These are phyloP conservation scores for Cartodere bifasciata DNA, from an alignment of 2,888 invertebrate genomes.

Conservation along the genomic window DNA sequence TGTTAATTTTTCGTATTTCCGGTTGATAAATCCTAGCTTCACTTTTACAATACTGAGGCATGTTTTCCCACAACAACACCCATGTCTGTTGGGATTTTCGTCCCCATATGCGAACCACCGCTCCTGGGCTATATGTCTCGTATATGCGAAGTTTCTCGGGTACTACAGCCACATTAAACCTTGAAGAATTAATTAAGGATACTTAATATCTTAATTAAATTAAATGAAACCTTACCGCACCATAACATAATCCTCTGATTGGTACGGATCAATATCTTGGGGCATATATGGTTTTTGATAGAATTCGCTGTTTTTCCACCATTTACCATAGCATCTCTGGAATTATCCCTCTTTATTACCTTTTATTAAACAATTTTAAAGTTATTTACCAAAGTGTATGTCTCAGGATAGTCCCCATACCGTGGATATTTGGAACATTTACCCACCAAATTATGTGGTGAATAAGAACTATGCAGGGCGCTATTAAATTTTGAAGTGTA, in stretches of 20 bases:
- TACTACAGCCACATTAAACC: constrained; percentile 53
- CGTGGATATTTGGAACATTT: constrained; percentile 74
- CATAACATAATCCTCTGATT: constrained; percentile 64
- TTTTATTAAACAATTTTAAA: constrained; percentile 4
- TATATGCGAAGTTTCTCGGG: constrained; percentile 61
- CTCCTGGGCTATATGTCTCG: constrained; percentile 80
- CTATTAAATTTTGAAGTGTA: constrained; percentile 88
- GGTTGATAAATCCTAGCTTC: constrained; percentile 67
- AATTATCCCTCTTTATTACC: constrained; percentile 15
- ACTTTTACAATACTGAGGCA: constrained; percentile 44
- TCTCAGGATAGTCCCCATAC: constrained; percentile 84
- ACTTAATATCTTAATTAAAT: no score
- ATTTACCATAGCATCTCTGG: constrained; percentile 72
- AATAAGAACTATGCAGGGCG: constrained; percentile 76
- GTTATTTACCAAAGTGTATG: constrained; percentile 71
- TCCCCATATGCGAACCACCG: constrained; percentile 71
- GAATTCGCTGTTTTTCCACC: constrained; percentile 74
- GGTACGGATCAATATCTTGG: constrained; percentile 52
- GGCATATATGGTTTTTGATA: constrained; percentile 56
- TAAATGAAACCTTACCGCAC: constrained; percentile 52
- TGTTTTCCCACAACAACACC: constrained; percentile 66
- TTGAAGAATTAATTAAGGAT: constrained; percentile 28
- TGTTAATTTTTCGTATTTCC: constrained; percentile 44
- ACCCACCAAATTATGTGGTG: constrained; percentile 75
- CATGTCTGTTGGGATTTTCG: constrained; percentile 42